Conservation (phyloP, 2,797 vertebrate genomes). For the Sebastes itinus region DNA sequence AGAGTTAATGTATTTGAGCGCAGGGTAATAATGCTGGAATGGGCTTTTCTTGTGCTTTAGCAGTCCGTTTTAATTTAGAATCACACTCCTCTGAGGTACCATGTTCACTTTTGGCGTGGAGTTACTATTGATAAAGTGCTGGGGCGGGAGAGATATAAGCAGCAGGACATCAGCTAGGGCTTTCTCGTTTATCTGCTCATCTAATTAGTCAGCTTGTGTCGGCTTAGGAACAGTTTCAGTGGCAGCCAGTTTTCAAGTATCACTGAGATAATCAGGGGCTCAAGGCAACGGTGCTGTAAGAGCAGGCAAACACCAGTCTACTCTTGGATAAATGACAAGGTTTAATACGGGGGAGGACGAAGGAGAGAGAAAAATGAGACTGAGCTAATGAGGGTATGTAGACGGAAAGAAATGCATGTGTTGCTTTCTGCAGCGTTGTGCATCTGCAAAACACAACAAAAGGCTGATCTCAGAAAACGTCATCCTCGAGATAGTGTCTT, state of each 20-base stretch:
- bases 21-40: neutral
- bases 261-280: neutral
- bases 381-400: neutral
- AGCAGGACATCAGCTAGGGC: neutral
- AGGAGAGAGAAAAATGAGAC: neutral
- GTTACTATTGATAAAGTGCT: conserved; percentile 12
- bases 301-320: conserved; percentile 10
- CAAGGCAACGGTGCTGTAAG: neutral
- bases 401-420: neutral
- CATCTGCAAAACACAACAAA: neutral
- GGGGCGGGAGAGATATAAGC: neutral
- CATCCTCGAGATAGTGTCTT: neutral
- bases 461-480: neutral
- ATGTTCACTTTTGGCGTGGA: neutral
- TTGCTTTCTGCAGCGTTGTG: neutral
- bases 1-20: neutral
- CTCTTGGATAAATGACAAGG: conserved; percentile 5
- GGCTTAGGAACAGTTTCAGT: conserved; percentile 9
- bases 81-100: neutral
- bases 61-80: neutral
- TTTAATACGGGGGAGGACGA: neutral
- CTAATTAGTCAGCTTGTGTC: conserved; percentile 43
- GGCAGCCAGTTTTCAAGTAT: conserved; percentile 9
- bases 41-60: neutral
- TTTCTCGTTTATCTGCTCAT: conserved; percentile 35